phyloP scores from a whole-genome alignment of 2,113 vertebrate genomes.

The Fulica atra region DNA sequence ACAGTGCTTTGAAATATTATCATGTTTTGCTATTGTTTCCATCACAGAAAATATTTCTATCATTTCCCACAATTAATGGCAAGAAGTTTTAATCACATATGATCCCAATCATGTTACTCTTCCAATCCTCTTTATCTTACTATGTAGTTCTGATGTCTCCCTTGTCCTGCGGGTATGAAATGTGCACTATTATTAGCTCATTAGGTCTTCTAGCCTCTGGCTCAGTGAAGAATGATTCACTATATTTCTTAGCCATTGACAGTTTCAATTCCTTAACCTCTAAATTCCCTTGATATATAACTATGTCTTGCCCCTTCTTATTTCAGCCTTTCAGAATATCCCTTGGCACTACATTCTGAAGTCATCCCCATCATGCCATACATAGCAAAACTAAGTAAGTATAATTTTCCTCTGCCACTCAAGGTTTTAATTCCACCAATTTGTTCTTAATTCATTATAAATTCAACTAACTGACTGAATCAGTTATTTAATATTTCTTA shows the following conservation, averaged over 20 bases:
- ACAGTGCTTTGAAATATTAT: neutral
- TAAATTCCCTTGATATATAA: constrained; percentile 47
- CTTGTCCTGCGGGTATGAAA: neutral
- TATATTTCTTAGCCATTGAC: constrained; percentile 44
- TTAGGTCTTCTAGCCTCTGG: constrained; percentile 53
- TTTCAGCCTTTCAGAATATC: constrained; percentile 11
- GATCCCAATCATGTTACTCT: neutral
- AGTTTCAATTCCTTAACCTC: constrained; percentile 56
- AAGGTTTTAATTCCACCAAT: neutral
- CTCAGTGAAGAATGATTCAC: constrained; percentile 47
- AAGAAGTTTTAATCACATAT: constrained; percentile 8
- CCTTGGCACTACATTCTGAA: neutral
- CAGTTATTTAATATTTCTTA: neutral
- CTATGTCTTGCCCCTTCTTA: neutral
- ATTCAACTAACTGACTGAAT: neutral
- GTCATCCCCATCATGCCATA: neutral
- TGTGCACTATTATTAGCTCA: constrained; percentile 43
- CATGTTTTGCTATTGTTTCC: neutral
- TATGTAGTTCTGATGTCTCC: neutral
- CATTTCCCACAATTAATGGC: neutral
- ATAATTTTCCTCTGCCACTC: neutral
- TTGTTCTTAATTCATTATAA: constrained; percentile 1
- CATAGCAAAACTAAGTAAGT: neutral
- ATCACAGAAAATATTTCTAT: neutral
- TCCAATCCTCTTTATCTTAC: constrained; percentile 36